Evolutionary conservation across 2,888 invertebrate species (phyloP), one percentile per base, ranked within the genome.

Genomic region (Erebia epiphron): DNA sequence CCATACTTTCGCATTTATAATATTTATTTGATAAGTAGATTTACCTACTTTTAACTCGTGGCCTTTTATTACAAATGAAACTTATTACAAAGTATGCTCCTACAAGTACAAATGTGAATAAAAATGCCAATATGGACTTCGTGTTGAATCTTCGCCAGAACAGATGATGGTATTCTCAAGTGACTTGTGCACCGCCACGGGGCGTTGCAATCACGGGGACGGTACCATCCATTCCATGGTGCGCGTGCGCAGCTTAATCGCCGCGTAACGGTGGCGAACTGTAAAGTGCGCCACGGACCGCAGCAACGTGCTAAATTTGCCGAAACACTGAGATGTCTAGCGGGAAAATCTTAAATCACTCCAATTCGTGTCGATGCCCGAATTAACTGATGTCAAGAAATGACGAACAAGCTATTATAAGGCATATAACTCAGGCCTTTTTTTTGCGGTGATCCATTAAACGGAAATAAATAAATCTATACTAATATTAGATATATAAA

Each of bases 271-370:
- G 92, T 91, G 87, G 92, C 87, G 80, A 91, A 92, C 92, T 91
- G 92, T 92, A 92, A 90, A 91, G 88, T 87, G 79, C 87, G 90
- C 90, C 86, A 90, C 90, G 91, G 89, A 85, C 84, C 84, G 87
- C 88, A 86, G 85, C 82, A 86, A 86, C 90, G 92, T 92, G 92
- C 92, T 92, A 91, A 92, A 92, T 92, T 92, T 92, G 91, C 89
- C 92, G 91, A 93, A 93, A 92, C 92, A 91, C 85, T 82, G 83
- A 84, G 85, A 85, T 87, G 85, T 86, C 83, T 90, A 91, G 89
- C 91, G 90, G 89, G 90, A 91, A 88, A 87, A 84, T 86, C 83
- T 88, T 85, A 86, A 90, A 88, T 87, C 85, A 86, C 83, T 86
- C 82, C 83, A 85, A 89, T 86, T 86, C 81, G 81, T 78, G 84